Base-by-base conservation (phyloP, 2,888 invertebrate genomes). In the Cerceris ruficornis region DNA sequence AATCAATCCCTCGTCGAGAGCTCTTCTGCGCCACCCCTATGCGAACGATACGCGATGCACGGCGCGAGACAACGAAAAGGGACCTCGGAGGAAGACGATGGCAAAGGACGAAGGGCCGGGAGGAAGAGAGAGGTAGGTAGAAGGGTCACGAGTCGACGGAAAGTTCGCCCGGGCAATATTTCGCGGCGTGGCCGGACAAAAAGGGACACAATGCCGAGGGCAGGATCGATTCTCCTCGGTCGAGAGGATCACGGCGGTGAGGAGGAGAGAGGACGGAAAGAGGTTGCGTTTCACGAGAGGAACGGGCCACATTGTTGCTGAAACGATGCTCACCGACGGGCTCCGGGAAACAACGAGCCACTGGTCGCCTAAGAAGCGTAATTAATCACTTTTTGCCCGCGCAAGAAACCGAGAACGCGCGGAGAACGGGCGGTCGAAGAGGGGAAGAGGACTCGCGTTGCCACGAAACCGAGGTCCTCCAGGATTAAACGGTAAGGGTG, bases 171-270 rank as follows among this genome's bases (percentile, higher is more conserved):
- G 77, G 79, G 86, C 85, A 89, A 90, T 91, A 90, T 91, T 90
- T 90, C 86, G 88, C 87, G 82, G 87, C 85, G 85, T 80, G 88
- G 82, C 77, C 86, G 89, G 87, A 90, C 88, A 90, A 91, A 90
- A 90, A 90, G 88, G 88, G 90, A 91, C 91, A 91, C 90, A 91
- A 91, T 90, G 89, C 89, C 84, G 87, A 84, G 80, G 77, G 85
- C 84, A 86, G 89, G 90, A 91, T 91, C 90, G 91, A 91, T 92
- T 92, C 91, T 91, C 90, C 89, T 90, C 91, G 90, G 88, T 89
- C 86, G 82, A 77, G 81, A 81, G 83, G 86, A 81, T 81, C 81
- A 78, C 81, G 80, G 69, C 68, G 75, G 76, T 55, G 84, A 77
- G 78, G 75, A 69, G 52, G 77, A 55, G 68, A 66, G 60, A 28